Conservation (phyloP, 2,888 invertebrate species). For the Caenorhabditis sp. region DNA sequence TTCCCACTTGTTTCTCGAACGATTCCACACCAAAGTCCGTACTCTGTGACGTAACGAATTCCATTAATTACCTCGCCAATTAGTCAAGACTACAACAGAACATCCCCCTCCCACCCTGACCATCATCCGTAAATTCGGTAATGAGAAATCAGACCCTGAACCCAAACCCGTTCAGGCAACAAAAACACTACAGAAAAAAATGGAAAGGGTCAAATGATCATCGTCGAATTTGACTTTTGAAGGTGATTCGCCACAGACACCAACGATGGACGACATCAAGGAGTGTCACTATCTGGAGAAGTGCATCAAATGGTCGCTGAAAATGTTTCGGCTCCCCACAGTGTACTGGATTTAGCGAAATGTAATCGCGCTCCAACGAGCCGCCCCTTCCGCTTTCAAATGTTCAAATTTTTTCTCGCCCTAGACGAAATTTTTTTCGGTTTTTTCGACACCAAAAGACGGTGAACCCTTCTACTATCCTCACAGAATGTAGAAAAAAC, state of each 20-base stretch:
- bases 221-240: constrained; percentile 36
- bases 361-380: too few relatives aligned
- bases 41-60: constrained; percentile 5
- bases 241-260: constrained; percentile 68
- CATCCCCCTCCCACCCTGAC: background rate
- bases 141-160: constrained; percentile 32
- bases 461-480: too few relatives aligned
- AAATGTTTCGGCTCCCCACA: too few relatives aligned
- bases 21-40: constrained; percentile 16
- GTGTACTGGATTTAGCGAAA: too few relatives aligned
- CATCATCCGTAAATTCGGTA: too few relatives aligned
- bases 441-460: too few relatives aligned
- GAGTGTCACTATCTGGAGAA: constrained; percentile 80
- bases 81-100: constrained; percentile 12
- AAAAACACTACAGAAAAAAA: background rate
- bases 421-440: too few relatives aligned
- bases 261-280: constrained; percentile 82
- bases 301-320: constrained; percentile 80
- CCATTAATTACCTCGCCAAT: constrained; percentile 12
- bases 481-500: too few relatives aligned
- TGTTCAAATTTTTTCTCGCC: too few relatives aligned
- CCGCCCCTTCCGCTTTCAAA: too few relatives aligned
- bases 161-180: constrained; percentile 6
- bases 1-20: background rate
- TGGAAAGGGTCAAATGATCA: background rate